Conservation (phyloP, 2,888 invertebrate genomes). For the Lasioglossum villosulum region DNA sequence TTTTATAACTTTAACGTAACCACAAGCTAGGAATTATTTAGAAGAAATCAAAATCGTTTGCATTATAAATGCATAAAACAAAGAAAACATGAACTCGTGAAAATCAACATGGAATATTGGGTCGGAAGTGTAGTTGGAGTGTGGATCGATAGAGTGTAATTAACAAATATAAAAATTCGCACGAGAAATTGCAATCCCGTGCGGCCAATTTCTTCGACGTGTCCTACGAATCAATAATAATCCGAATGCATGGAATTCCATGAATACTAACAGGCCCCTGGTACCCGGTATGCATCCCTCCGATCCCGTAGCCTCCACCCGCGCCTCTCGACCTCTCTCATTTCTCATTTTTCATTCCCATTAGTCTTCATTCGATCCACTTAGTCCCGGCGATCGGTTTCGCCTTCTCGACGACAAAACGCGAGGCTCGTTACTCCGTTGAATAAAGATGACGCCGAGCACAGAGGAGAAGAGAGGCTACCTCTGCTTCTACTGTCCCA, state of each 20-base stretch:
- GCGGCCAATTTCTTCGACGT: slow-evolving; percentile 54
- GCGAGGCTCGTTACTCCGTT: slow-evolving; percentile 58
- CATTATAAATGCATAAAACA: background rate
- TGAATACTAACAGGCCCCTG: slow-evolving; percentile 57
- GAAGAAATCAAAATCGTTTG: too few species aligned
- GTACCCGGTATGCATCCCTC: slow-evolving; percentile 3
- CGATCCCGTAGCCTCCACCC: slow-evolving; percentile 4
- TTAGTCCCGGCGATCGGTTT: slow-evolving; percentile 58
- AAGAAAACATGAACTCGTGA: background rate
- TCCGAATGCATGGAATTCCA: slow-evolving; percentile 59
- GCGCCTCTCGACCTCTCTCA: background rate
- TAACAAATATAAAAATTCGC: slow-evolving; percentile 6
- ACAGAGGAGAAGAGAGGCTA: background rate
- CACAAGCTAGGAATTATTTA: too few species aligned
- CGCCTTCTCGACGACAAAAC: slow-evolving; percentile 58
- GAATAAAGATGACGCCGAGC: slow-evolving; percentile 60
- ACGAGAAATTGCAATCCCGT: slow-evolving; percentile 42
- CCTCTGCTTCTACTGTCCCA: background rate
- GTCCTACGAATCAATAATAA: slow-evolving; percentile 56
- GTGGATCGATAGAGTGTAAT: background rate
- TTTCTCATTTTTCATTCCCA: slow-evolving; percentile 62
- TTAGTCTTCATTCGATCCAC: slow-evolving; percentile 65
- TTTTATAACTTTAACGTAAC: too few species aligned
- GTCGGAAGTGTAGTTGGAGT: background rate
- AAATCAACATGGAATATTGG: background rate